Conservation (phyloP, 2,797 vertebrate genomes). For the Echeneis naucrates region DNA sequence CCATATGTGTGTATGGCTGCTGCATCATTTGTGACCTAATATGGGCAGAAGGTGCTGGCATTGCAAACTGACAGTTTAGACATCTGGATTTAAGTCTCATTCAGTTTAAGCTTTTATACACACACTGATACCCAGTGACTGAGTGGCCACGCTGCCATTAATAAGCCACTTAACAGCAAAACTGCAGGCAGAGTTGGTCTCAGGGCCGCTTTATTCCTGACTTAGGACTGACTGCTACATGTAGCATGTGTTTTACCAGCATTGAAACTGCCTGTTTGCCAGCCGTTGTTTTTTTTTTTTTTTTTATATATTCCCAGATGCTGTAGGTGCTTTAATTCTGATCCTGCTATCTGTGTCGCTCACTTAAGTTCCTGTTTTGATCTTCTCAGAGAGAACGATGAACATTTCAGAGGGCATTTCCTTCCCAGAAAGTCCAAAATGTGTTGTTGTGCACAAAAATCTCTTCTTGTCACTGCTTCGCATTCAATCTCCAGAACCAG, state of each 20-base stretch:
- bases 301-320: too few species aligned
- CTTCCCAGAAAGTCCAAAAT: neutral
- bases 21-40: constrained; percentile 63
- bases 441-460: neutral
- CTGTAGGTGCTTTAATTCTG: too few species aligned
- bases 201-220: neutral
- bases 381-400: neutral
- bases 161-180: constrained; percentile 1
- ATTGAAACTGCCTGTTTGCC: too few species aligned
- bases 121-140: constrained; percentile 5
- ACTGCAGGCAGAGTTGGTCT: neutral
- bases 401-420: neutral
- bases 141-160: neutral
- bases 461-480: neutral
- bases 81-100: constrained; percentile 19
- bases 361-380: neutral
- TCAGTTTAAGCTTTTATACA: constrained; percentile 6
- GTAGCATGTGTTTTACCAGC: neutral
- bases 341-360: neutral
- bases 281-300: too few species aligned
- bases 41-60: constrained; percentile 45
- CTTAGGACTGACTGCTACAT: neutral
- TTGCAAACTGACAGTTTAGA: constrained; percentile 17
- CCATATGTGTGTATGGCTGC: constrained; percentile 2
- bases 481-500: neutral